phyloP scores from a whole-genome alignment of 2,888 invertebrate genomes.

The Ethmia dodecea region DNA sequence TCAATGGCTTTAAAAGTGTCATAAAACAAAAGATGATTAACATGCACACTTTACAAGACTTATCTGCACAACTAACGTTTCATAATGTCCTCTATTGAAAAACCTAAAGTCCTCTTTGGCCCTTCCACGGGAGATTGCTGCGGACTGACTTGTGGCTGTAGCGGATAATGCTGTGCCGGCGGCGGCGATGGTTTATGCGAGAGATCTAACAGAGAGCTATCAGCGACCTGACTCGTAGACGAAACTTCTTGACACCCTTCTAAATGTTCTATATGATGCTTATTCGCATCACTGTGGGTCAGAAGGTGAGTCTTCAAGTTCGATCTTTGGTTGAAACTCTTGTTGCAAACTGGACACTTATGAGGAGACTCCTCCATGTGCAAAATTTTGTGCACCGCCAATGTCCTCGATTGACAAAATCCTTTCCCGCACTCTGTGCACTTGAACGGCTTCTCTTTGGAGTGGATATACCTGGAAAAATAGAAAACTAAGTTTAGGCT shows the following conservation, averaged over 20 bases:
- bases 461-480: conserved; percentile 94
- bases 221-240: conserved; percentile 65
- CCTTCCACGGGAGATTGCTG: conserved; percentile 57
- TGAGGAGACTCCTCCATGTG: conserved; percentile 96
- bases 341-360: conserved; percentile 92
- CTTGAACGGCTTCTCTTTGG: conserved; percentile 98
- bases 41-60: too few species aligned
- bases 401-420: conserved; percentile 97
- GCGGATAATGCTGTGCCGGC: conserved; percentile 40
- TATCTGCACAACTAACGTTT: conserved; percentile 75
- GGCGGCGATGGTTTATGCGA: conserved; percentile 71
- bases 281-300: conserved; percentile 87
- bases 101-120: conserved; percentile 79
- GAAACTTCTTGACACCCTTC: conserved; percentile 74
- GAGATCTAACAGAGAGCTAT: conserved; percentile 73
- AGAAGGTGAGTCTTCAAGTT: conserved; percentile 94
- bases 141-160: conserved; percentile 30
- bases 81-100: conserved; percentile 94
- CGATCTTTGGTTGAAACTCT: conserved; percentile 94
- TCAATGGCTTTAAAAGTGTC: too few species aligned
- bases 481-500: conserved; percentile 31
- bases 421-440: conserved; percentile 98
- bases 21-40: too few species aligned
- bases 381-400: conserved; percentile 96
- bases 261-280: conserved; percentile 66